Evolutionary conservation across 2,797 vertebrate genomes (phyloP).

Genomic region (Eremophila alpestris): DNA sequence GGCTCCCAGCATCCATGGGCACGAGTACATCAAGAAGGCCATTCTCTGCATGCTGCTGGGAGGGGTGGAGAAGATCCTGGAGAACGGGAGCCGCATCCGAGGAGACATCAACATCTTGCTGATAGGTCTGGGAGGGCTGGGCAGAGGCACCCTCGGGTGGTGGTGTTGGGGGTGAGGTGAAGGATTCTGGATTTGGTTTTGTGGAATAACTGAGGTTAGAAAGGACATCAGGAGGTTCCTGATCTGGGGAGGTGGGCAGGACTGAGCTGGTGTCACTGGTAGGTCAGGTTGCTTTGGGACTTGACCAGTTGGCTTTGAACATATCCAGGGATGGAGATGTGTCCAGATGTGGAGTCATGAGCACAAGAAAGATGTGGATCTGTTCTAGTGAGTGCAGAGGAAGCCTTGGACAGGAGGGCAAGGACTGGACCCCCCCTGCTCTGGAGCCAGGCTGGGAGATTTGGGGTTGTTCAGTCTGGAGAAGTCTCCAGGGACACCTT

Average conservation of each 20-base stretch:
- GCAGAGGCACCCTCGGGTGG: neutral
- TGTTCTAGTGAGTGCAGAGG: neutral
- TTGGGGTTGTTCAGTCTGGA: neutral
- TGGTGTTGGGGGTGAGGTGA: accelerated
- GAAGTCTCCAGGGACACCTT: neutral
- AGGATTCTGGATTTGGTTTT: neutral
- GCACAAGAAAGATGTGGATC: neutral
- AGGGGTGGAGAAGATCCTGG: slow-evolving; percentile 93
- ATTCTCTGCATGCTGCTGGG: slow-evolving; percentile 96
- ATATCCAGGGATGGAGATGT: neutral
- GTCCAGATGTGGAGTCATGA: neutral
- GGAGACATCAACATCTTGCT: slow-evolving; percentile 97
- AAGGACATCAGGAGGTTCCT: neutral
- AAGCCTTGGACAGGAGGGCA: neutral
- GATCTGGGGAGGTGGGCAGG: accelerated
- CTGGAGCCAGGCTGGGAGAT: neutral
- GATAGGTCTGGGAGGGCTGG: slow-evolving; percentile 80
- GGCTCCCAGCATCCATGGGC: slow-evolving; percentile 96
- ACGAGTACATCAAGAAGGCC: slow-evolving; percentile 96
- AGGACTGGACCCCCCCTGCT: neutral
- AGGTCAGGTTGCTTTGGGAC: neutral
- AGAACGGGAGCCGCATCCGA: slow-evolving; percentile 92
- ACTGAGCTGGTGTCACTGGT: neutral
- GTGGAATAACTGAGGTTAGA: neutral
- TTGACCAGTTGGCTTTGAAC: neutral